phyloP scores from a whole-genome alignment of 2,888 invertebrate genomes.

The Tryphoninae sp. region DNA sequence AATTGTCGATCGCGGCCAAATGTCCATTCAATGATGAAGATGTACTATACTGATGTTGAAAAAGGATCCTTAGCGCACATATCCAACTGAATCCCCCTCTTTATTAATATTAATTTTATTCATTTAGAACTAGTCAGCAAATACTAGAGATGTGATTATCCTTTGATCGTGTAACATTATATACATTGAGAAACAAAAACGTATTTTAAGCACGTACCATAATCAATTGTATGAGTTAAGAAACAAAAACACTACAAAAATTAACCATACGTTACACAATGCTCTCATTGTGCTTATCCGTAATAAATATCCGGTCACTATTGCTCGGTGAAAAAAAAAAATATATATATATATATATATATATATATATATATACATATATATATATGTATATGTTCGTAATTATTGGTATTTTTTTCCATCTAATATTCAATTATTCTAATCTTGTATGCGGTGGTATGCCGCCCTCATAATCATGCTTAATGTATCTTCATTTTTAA shows the following conservation, averaged over 20 bases:
- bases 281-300: constrained; percentile 53
- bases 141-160: constrained; percentile 60
- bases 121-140: constrained; percentile 62
- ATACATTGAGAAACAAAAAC: constrained; percentile 38
- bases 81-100: constrained; percentile 28
- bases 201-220: constrained; percentile 58
- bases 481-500: constrained; percentile 52
- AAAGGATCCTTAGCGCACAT: constrained; percentile 61
- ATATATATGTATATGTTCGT: constrained; percentile 23
- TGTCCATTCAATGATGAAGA: constrained; percentile 35
- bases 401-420: constrained; percentile 17
- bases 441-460: constrained; percentile 25
- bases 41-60: constrained; percentile 55
- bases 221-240: constrained; percentile 52
- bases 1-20: constrained; percentile 29
- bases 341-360: neutral
- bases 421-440: constrained; percentile 4
- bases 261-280: constrained; percentile 49
- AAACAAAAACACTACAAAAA: constrained; percentile 23
- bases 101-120: constrained; percentile 51
- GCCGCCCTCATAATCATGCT: constrained; percentile 47
- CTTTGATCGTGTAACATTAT: constrained; percentile 54
- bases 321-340: constrained; percentile 40
- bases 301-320: constrained; percentile 59
- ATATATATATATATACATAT: constrained; percentile 5